phyloP scores from a whole-genome alignment of 2,113 vertebrate genomes.

The Onychostruthus taczanowskii region DNA sequence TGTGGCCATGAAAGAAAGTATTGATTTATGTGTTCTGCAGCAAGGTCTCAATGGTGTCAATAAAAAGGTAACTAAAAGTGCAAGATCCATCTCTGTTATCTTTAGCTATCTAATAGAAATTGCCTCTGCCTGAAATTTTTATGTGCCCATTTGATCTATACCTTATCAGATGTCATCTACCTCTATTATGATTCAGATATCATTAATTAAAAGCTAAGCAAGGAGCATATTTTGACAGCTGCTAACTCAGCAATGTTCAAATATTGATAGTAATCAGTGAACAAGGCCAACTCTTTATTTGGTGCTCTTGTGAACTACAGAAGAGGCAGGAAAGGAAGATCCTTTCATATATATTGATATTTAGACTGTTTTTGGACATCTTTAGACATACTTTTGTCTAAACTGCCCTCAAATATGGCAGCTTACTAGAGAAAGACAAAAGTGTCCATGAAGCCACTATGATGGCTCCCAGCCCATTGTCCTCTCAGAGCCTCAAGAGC shows the following conservation, averaged over 20 bases:
- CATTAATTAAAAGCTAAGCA: not conserved
- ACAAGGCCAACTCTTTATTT: not conserved
- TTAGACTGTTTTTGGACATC: not conserved
- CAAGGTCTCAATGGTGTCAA: not conserved
- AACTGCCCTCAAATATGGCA: not conserved
- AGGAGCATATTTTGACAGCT: not conserved
- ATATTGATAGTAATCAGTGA: not conserved
- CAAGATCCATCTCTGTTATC: not conserved
- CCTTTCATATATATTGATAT: not conserved
- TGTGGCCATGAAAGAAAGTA: not conserved
- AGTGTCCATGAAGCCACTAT: not conserved
- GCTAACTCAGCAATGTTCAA: not conserved
- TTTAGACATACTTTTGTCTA: not conserved
- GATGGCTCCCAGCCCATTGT: not conserved
- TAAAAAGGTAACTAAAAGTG: not conserved
- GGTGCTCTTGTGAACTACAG: not conserved
- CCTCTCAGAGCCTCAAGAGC: not conserved
- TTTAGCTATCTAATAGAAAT: not conserved
- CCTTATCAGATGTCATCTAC: not conserved
- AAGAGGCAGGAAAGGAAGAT: not conserved
- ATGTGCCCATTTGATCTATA: not conserved
- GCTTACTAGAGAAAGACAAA: not conserved
- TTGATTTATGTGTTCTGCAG: not conserved
- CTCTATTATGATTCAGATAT: not conserved
- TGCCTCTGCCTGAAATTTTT: not conserved